A percentile compares a stretch with the other conserved stretches of the same genome.
phyloP scores from a whole-genome alignment of 2,113 vertebrate genomes.

The Sciurus niger region DNA sequence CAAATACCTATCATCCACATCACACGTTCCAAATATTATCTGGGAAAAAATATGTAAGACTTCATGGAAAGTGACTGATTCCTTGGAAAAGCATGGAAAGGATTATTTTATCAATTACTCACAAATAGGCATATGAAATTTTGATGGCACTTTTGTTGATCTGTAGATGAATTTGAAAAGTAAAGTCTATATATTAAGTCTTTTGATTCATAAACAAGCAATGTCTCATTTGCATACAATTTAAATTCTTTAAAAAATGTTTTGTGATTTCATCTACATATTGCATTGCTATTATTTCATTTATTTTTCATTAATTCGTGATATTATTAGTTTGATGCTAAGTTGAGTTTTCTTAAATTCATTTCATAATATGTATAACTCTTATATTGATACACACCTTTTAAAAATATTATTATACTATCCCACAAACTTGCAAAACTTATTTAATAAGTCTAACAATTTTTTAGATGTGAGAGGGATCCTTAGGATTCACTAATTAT shows the following conservation, averaged over 20 bases:
- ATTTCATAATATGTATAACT: neutral
- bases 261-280: too few relatives aligned
- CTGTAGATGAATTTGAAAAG: too few relatives aligned
- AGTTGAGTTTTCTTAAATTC: neutral
- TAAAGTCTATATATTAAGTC: too few relatives aligned
- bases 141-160: too few relatives aligned
- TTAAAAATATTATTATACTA: too few relatives aligned
- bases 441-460: neutral
- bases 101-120: neutral
- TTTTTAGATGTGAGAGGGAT: neutral
- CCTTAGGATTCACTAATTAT: neutral
- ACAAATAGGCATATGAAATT: neutral
- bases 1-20: neutral
- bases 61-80: too few relatives aligned
- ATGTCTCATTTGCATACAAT: too few relatives aligned
- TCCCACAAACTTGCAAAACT: neutral
- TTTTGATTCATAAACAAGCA: too few relatives aligned
- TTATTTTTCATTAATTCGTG: too few relatives aligned
- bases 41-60: neutral
- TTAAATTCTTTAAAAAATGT: too few relatives aligned
- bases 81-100: neutral
- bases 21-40: neutral
- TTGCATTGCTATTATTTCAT: too few relatives aligned
- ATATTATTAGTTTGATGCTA: neutral
- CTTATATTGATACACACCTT: neutral